Conservation (phyloP, 2,888 invertebrate species). For the Copidosoma aretas region DNA sequence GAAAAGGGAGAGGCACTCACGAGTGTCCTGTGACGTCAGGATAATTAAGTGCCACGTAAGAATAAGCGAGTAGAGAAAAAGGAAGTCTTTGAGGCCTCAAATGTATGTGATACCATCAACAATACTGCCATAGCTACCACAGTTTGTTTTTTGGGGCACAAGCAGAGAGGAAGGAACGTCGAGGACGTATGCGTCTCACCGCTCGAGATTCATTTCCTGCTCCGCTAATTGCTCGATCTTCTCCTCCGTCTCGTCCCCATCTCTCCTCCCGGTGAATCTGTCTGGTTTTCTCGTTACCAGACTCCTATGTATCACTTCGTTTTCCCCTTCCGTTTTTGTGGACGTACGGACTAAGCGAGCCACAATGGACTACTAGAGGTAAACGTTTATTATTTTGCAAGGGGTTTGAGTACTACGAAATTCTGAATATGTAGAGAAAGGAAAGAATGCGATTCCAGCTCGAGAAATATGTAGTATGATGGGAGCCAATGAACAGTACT, state of each 20-base stretch:
- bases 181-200: not conserved
- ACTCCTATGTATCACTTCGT: not conserved
- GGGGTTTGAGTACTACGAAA: not conserved
- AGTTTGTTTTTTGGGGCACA: constrained; percentile 12
- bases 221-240: constrained; percentile 46
- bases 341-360: constrained; percentile 1
- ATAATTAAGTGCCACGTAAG: not conserved
- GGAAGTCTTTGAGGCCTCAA: not conserved
- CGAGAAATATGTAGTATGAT: too few species aligned
- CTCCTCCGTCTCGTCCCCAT: constrained; percentile 37
- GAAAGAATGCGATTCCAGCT: not conserved
- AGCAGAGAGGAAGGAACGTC: not conserved
- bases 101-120: not conserved
- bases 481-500: too few species aligned
- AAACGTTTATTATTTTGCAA: too few species aligned
- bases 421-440: constrained; percentile 1
- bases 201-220: constrained; percentile 47
- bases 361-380: too few species aligned
- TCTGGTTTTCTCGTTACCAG: constrained; percentile 7
- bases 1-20: constrained; percentile 9
- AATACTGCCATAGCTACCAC: too few species aligned
- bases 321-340: constrained; percentile 8
- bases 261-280: constrained; percentile 29
- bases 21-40: not conserved
- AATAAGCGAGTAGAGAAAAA: constrained; percentile 2